These are phyloP conservation scores for Plagodis pulveraria DNA, from an alignment of 2,888 invertebrate species.

Conservation along the genomic window DNA sequence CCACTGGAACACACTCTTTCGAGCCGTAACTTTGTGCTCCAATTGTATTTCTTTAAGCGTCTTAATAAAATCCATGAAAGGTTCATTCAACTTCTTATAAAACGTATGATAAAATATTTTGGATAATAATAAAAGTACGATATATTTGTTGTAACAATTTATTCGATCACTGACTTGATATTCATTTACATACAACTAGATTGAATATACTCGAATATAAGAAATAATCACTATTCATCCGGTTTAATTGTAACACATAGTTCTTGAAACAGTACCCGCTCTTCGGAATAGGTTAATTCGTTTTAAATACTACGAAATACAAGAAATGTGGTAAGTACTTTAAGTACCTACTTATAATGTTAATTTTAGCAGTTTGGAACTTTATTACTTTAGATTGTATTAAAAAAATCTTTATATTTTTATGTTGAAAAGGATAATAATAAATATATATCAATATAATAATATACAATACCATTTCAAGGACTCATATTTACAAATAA, in stretches of 20 bases:
- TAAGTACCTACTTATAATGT: too few species aligned
- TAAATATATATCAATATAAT: too few species aligned
- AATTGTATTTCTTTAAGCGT: too few species aligned
- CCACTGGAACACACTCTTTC: too few species aligned
- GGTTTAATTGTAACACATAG: conserved; percentile 37
- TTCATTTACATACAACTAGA: conserved; percentile 66
- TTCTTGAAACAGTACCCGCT: conserved; percentile 25
- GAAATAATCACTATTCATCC: conserved; percentile 51
- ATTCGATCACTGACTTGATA: conserved; percentile 82
- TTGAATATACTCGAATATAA: conserved; percentile 69
- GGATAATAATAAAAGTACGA: conserved; percentile 1
- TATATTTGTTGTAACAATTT: conserved; percentile 80
- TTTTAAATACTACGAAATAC: too few species aligned
- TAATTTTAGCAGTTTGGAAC: too few species aligned
- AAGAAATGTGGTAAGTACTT: too few species aligned
- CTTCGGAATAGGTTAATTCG: too few species aligned
- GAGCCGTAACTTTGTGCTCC: too few species aligned
- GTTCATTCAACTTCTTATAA: background rate
- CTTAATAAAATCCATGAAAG: background rate
- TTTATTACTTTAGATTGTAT: too few species aligned
- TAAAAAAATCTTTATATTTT: too few species aligned
- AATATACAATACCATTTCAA: conserved; percentile 16
- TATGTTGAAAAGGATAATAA: too few species aligned
- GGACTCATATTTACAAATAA: conserved; percentile 7
- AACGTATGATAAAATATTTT: background rate